Percentiles rank a stretch among this genome's conserved stretches.
phyloP scores from a whole-genome alignment of 2,888 invertebrate genomes.

The Hypselothyrea guttata region DNA sequence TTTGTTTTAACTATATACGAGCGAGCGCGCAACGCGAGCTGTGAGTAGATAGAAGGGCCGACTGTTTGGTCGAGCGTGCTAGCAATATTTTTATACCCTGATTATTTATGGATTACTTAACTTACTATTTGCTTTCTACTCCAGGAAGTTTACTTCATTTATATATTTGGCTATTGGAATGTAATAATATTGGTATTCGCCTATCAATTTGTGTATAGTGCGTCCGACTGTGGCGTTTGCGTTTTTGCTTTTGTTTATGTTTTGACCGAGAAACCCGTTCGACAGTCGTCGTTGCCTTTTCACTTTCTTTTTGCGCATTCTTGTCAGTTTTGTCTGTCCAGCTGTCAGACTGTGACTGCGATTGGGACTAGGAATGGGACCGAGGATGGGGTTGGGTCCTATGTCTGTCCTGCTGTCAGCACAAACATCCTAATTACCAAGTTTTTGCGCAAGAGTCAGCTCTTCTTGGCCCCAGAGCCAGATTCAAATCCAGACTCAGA shows the following conservation, averaged over 20 bases:
- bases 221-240: background rate
- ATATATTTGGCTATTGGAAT: too few relatives aligned
- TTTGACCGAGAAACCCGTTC: conserved; percentile 36
- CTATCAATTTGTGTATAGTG: too few relatives aligned
- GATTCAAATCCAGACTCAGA: conserved; percentile 9
- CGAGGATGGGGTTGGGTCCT: background rate
- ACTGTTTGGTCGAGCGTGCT: too few relatives aligned
- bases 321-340: background rate
- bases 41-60: too few relatives aligned
- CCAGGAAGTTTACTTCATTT: too few relatives aligned
- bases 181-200: too few relatives aligned
- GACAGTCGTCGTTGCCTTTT: conserved; percentile 45
- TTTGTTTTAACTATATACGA: too few relatives aligned
- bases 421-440: conserved; percentile 76
- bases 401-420: conserved; percentile 55
- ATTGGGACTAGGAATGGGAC: too few relatives aligned
- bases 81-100: too few relatives aligned
- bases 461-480: conserved; percentile 13
- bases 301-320: conserved; percentile 40
- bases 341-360: conserved; percentile 5
- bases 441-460: conserved; percentile 58
- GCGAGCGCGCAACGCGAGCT: too few relatives aligned
- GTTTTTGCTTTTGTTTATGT: background rate
- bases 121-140: too few relatives aligned
- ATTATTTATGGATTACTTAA: too few relatives aligned